phyloP scores from a whole-genome alignment of 2,888 invertebrate genomes.

The Branchellion lobata region DNA sequence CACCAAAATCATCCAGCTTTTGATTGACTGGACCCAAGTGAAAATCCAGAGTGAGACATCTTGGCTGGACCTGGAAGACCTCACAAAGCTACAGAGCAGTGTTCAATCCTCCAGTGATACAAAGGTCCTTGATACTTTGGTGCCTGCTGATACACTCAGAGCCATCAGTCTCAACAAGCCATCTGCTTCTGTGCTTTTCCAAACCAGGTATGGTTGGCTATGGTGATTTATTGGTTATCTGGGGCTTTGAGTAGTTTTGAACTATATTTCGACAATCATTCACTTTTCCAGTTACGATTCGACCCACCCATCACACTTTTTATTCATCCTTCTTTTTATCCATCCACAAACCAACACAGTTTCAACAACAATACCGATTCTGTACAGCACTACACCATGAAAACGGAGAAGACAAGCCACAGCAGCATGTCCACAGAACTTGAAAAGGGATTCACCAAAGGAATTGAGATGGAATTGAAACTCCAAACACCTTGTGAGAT shows the following conservation, averaged over 20 bases:
- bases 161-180: background rate
- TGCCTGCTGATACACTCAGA: background rate
- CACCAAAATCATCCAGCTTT: constrained; percentile 44
- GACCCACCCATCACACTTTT: too few relatives aligned
- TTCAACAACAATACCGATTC: constrained; percentile 53
- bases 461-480: constrained; percentile 59
- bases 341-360: too few relatives aligned
- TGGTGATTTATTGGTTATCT: background rate
- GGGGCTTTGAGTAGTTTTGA: background rate
- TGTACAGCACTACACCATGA: constrained; percentile 53
- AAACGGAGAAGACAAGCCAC: constrained; percentile 52
- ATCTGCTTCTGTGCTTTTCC: constrained; percentile 50
- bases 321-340: too few relatives aligned
- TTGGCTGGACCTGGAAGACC: constrained; percentile 47
- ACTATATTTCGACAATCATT: too few relatives aligned
- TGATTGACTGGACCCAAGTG: constrained; percentile 51
- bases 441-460: constrained; percentile 54
- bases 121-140: background rate
- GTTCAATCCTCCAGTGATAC: background rate
- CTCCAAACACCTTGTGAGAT: constrained; percentile 62
- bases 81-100: background rate
- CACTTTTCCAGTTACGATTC: too few relatives aligned
- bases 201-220: constrained; percentile 47
- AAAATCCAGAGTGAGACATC: constrained; percentile 48
- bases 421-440: constrained; percentile 51